A percentile compares a stretch with the other conserved stretches of the same genome.
Conservation (phyloP, 2,888 invertebrate species). For the Hyposoter didymator region DNA sequence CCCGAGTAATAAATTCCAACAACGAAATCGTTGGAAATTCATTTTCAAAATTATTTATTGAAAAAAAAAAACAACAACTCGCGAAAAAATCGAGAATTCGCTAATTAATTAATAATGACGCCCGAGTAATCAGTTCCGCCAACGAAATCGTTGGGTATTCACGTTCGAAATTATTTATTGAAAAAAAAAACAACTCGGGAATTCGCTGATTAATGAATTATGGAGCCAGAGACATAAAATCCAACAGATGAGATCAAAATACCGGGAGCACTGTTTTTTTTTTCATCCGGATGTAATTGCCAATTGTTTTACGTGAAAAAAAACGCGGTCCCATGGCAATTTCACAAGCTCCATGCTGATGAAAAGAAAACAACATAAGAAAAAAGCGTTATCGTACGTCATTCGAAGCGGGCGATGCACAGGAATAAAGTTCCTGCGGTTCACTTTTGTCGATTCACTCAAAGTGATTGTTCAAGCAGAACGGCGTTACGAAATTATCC, state of each 20-base stretch:
- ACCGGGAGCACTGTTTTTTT: too few relatives aligned
- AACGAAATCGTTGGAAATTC: background rate
- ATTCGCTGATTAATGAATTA: too few relatives aligned
- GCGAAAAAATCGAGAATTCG: too few relatives aligned
- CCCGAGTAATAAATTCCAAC: too few relatives aligned
- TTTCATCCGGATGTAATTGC: background rate
- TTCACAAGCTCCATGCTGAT: background rate
- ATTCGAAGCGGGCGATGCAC: conserved; percentile 52
- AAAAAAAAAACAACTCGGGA: background rate
- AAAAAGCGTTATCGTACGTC: conserved; percentile 51
- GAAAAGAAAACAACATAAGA: background rate
- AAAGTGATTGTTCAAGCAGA: background rate
- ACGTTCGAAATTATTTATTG: background rate
- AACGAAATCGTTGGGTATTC: background rate
- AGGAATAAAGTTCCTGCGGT: background rate
- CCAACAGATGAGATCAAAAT: too few relatives aligned
- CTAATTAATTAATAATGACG: background rate
- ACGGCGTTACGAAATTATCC: background rate
- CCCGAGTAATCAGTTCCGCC: too few relatives aligned
- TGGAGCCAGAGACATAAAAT: too few relatives aligned
- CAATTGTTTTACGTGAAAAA: background rate
- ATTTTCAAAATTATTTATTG: too few relatives aligned
- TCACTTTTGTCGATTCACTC: conserved; percentile 15
- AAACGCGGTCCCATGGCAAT: background rate
- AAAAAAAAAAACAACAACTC: too few relatives aligned